phyloP scores from a whole-genome alignment of 92 coral and sea anemone species.

The Meandrina meandrites region DNA sequence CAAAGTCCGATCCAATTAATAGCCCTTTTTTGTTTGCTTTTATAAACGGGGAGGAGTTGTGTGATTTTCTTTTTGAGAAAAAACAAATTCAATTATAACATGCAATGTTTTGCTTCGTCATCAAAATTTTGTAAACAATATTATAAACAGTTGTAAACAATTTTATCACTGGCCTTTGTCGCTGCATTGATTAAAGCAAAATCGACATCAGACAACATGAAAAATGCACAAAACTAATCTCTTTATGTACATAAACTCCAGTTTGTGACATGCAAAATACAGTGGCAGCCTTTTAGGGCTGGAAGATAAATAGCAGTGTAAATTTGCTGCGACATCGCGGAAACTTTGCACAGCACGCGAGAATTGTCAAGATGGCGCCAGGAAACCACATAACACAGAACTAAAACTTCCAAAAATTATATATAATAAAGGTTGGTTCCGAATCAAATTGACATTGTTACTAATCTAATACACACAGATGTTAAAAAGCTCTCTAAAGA shows the following conservation, averaged over 20 bases:
- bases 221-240: neutral
- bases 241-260: neutral
- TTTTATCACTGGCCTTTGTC: neutral
- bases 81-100: slow-evolving; percentile 2
- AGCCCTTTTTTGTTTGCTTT: slow-evolving; percentile 2
- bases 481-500: neutral
- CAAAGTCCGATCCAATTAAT: neutral
- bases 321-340: neutral
- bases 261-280: neutral
- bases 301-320: neutral
- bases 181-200: neutral
- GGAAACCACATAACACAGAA: neutral
- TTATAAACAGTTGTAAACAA: neutral
- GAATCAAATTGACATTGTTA: slow-evolving; percentile 22
- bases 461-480: neutral
- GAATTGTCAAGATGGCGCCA: neutral
- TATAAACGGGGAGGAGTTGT: neutral
- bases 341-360: slow-evolving; percentile 16
- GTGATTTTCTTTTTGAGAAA: neutral
- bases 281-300: neutral
- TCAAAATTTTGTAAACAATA: slow-evolving; percentile 3
- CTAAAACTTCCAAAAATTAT: neutral
- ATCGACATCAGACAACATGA: neutral
- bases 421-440: slow-evolving; percentile 1
- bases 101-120: neutral